These are phyloP conservation scores for Zaprionus lineosus DNA, from an alignment of 2,888 invertebrate genomes.

Conservation along the genomic window DNA sequence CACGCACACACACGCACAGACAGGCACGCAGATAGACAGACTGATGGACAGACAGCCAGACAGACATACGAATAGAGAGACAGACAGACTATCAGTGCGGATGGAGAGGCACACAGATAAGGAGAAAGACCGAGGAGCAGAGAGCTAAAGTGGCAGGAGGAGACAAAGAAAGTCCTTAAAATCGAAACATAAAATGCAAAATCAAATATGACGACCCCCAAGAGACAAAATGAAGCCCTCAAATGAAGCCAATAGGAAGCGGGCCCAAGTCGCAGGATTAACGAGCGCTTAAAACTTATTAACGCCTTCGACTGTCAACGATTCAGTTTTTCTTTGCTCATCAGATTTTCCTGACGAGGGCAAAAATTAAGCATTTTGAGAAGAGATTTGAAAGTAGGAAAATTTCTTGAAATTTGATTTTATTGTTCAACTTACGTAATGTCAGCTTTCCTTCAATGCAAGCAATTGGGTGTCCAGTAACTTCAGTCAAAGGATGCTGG, in stretches of 20 bases:
- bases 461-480: no score
- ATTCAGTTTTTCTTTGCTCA: slow-evolving; percentile 3
- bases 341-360: slow-evolving; percentile 25
- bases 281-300: slow-evolving; percentile 59
- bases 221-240: slow-evolving; percentile 3
- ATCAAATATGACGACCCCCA: slow-evolving; percentile 59
- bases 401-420: no score
- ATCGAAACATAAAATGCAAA: slow-evolving; percentile 64
- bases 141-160: no score
- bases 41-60: slow-evolving; percentile 24
- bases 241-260: slow-evolving; percentile 50
- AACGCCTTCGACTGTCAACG: slow-evolving; percentile 36
- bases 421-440: no score
- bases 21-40: slow-evolving; percentile 13
- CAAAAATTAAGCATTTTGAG: slow-evolving; percentile 1
- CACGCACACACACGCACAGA: slow-evolving; percentile 9
- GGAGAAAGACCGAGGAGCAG: no score
- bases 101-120: no score
- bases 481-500: no score
- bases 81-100: slow-evolving; percentile 10
- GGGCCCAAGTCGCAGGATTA: slow-evolving; percentile 24
- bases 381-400: no score
- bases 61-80: no score
- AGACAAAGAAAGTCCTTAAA: slow-evolving; percentile 17
- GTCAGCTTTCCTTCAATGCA: no score